A percentile compares a stretch with the other conserved stretches of the same genome.
Evolutionary conservation across 2,797 vertebrate genomes (phyloP).

Genomic region (Manis javanica): DNA sequence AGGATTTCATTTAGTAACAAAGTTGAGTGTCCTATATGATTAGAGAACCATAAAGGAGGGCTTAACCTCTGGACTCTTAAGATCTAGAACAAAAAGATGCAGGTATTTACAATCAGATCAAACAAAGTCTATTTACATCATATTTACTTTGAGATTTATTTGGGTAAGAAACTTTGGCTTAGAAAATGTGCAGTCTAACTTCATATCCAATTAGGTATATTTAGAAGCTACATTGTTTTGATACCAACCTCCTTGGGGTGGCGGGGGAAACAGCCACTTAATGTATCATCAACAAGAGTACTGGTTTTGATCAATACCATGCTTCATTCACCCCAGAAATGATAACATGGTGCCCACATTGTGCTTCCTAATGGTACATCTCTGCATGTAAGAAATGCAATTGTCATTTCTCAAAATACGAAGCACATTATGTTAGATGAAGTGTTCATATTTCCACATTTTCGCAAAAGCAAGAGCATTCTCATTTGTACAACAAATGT

Average conservation of each 20-base stretch:
- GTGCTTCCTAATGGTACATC: slow-evolving; percentile 16
- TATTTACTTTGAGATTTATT: background rate
- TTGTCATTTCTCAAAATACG: slow-evolving; percentile 51
- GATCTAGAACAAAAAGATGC: background rate
- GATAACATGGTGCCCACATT: background rate
- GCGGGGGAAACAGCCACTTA: background rate
- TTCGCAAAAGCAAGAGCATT: slow-evolving; percentile 52
- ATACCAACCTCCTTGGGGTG: background rate
- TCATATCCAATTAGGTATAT: background rate
- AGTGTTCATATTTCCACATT: background rate
- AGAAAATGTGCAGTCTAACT: background rate
- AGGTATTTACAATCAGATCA: background rate
- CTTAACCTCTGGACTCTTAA: background rate
- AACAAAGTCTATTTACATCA: background rate
- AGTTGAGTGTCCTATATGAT: background rate
- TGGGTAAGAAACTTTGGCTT: background rate
- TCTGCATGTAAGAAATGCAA: slow-evolving; percentile 17
- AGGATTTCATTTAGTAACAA: background rate
- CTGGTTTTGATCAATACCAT: slow-evolving; percentile 57
- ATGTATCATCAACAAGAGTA: background rate
- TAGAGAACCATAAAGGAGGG: background rate
- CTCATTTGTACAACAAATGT: slow-evolving; percentile 64
- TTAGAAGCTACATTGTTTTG: background rate
- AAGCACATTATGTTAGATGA: slow-evolving; percentile 47
- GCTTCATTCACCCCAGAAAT: slow-evolving; percentile 49